These are phyloP conservation scores for Megalops atlanticus DNA, from an alignment of 2,113 vertebrate species.

Conservation along the genomic window DNA sequence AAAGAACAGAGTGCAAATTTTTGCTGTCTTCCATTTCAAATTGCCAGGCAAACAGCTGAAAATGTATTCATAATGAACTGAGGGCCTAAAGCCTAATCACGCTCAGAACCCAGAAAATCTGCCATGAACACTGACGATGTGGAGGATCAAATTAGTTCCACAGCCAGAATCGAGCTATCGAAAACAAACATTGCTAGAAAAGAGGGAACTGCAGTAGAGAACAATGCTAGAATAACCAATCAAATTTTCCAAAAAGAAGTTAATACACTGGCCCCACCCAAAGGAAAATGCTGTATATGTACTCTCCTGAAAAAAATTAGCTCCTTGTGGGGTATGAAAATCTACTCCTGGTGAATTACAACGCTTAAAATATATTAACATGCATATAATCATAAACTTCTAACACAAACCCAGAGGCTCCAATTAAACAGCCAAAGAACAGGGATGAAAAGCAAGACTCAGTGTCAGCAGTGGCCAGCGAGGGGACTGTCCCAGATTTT, in stretches of 20 bases:
- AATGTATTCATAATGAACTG: too few species aligned
- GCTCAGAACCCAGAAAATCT: too few species aligned
- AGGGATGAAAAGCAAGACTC: too few species aligned
- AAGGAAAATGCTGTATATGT: too few species aligned
- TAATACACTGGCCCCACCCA: background rate
- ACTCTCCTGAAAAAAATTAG: too few species aligned
- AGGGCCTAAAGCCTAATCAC: background rate
- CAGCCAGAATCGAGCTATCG: background rate
- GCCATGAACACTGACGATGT: background rate
- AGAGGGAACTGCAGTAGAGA: background rate
- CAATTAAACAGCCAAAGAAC: background rate
- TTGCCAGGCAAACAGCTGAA: background rate
- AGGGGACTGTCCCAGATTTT: background rate
- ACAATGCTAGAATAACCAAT: background rate
- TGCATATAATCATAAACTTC: background rate
- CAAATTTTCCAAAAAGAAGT: background rate
- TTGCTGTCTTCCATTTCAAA: background rate
- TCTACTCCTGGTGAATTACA: background rate
- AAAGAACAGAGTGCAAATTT: background rate
- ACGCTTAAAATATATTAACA: background rate
- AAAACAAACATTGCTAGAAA: background rate
- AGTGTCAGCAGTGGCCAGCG: background rate
- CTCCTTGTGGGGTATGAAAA: too few species aligned
- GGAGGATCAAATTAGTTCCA: too few species aligned
- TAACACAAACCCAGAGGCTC: background rate